These are phyloP conservation scores for Rhinophrynus dorsalis DNA, from an alignment of 2,797 vertebrate species.

Conservation along the genomic window DNA sequence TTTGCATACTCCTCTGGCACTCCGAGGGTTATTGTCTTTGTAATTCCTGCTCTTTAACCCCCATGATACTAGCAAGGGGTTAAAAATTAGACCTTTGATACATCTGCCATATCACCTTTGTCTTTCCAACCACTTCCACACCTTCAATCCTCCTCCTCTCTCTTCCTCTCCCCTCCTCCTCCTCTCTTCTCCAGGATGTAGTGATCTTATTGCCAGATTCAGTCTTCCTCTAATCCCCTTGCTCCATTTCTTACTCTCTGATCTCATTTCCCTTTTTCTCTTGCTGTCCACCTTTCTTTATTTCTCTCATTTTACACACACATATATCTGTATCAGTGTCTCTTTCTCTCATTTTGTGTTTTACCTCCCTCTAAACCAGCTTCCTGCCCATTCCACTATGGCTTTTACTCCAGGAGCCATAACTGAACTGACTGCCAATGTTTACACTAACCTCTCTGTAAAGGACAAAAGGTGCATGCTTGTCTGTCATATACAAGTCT, in stretches of 20 bases:
- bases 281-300: neutral
- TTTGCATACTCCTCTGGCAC: too few relatives aligned
- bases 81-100: too few relatives aligned
- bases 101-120: neutral
- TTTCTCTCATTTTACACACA: neutral
- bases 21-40: too few relatives aligned
- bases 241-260: conserved; percentile 17
- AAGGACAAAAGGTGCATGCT: too few relatives aligned
- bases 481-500: too few relatives aligned
- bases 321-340: neutral
- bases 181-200: neutral
- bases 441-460: too few relatives aligned
- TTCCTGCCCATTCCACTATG: too few relatives aligned
- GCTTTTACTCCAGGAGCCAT: too few relatives aligned
- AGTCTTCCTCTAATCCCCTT: conserved; percentile 13
- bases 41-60: conserved; percentile 30
- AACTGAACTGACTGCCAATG: too few relatives aligned
- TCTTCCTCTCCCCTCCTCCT: neutral
- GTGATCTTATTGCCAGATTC: neutral
- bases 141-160: neutral
- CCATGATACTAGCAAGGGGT: too few relatives aligned
- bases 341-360: neutral
- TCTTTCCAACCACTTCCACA: neutral
- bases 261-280: too few relatives aligned
- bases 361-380: too few relatives aligned